Conservation (phyloP, 2,113 vertebrate species). For the Chascanopsetta lugubris region DNA sequence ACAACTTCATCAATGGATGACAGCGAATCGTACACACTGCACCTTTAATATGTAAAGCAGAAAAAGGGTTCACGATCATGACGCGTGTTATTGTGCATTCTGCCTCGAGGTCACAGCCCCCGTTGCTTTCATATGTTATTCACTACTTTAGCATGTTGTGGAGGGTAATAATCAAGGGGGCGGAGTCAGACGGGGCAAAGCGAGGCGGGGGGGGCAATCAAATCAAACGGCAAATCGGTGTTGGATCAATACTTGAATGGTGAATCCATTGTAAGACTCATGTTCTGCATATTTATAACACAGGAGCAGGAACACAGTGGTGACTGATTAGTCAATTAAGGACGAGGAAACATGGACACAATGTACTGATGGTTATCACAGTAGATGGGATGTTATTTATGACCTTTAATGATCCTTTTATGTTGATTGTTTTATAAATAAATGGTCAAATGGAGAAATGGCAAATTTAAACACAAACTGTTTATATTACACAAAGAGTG, state of each 20-base stretch:
- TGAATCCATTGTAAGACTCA: neutral
- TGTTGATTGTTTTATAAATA: too few species aligned
- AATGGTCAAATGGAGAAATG: too few species aligned
- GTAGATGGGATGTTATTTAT: too few species aligned
- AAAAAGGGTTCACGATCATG: neutral
- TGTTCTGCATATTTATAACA: neutral
- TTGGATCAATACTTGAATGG: neutral
- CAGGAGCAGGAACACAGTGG: neutral
- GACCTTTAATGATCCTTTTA: too few species aligned
- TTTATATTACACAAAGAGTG: too few species aligned
- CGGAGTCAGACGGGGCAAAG: neutral
- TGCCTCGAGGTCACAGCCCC: slow-evolving; percentile 13
- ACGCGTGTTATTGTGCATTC: slow-evolving; percentile 4
- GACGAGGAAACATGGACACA: too few species aligned
- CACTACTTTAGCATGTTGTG: neutral
- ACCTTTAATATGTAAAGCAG: slow-evolving; percentile 16
- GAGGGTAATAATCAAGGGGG: neutral
- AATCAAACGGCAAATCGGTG: neutral
- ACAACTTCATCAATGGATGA: too few species aligned
- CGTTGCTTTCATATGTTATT: slow-evolving; percentile 9
- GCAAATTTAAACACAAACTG: too few species aligned
- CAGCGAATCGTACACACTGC: too few species aligned
- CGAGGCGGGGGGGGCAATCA: neutral
- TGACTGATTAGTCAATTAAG: neutral
- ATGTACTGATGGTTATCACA: too few species aligned